phyloP scores from a whole-genome alignment of 2,888 invertebrate species.

The Netelia virgata region DNA sequence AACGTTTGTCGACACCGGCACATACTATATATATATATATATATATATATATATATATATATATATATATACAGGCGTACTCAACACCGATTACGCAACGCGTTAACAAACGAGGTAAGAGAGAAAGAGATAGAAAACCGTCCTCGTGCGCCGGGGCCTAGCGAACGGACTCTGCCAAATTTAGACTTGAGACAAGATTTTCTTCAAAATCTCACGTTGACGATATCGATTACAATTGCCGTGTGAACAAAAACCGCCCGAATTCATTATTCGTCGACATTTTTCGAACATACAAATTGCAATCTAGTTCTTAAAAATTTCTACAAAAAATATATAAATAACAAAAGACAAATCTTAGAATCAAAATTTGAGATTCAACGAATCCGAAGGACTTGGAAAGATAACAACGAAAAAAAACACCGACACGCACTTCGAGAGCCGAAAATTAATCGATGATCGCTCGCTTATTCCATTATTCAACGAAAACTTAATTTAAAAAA shows the following conservation, averaged over 20 bases:
- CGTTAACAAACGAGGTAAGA: constrained; percentile 78
- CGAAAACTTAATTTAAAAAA: not conserved
- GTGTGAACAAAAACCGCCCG: not conserved
- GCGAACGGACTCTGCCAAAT: constrained; percentile 60
- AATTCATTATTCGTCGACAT: not conserved
- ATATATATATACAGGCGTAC: not conserved
- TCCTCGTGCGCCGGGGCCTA: constrained; percentile 49
- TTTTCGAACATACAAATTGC: not conserved
- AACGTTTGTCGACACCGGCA: constrained; percentile 34
- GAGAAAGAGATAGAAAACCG: constrained; percentile 68
- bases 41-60: not conserved
- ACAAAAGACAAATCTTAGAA: not conserved
- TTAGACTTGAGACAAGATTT: constrained; percentile 67
- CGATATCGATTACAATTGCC: constrained; percentile 69
- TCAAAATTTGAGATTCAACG: not conserved
- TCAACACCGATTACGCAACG: constrained; percentile 76
- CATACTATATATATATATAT: constrained; percentile 3
- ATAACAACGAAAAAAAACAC: too few relatives aligned
- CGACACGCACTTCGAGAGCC: too few relatives aligned
- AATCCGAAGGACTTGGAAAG: too few relatives aligned
- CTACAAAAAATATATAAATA: not conserved
- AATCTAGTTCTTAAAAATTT: not conserved
- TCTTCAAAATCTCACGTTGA: constrained; percentile 59
- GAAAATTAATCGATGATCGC: too few relatives aligned
- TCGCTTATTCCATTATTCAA: not conserved